Evolutionary conservation across 1,140 invertebrate species (phyloP), one percentile per base, ranked within the genome.

Genomic region (Drosophila sp.): DNA sequence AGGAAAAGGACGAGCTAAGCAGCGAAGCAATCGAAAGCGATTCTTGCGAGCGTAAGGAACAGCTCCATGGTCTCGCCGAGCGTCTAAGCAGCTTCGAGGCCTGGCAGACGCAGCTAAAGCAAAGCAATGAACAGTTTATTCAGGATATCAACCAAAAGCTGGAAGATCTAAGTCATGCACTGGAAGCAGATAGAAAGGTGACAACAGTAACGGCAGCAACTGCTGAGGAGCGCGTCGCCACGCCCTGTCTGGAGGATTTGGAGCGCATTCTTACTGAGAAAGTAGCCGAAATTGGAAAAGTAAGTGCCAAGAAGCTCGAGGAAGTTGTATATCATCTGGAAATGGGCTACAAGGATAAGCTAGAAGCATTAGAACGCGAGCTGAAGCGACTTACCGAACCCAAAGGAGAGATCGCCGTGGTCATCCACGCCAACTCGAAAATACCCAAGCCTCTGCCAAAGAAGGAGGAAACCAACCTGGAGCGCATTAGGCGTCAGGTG

Each of bases 261-360:
- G 87, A 91, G 14, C 78, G 81, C 6, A 80, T 91, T 1, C 76
- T 91, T 1, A 79, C 57, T 16, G 74, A 90, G 40, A 91, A 90
- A 46, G 75, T 91, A 0, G 62, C 79, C 2, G 90, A 91, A 58
- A 91, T 91, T 29, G 81, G 87, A 5, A 87, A 87, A 38, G 54
- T 67, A 21, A 91, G 84, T 18, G 71, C 65, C 7, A 62, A 73
- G 11, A 91, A 84, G 34, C 66, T 91, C 2, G 87, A 91, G 14
- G 76, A 90, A 27, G 81, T 91, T 7, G 80, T 91, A 1, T 58
- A 69, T 4, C 89, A 86, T 11, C 51, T 91, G 27, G 87, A 91
- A 59, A 54, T 62, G 38, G 75, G 76, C 11, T 91, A 91, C 32
- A 90, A 83, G 13, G 84, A 87, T 4, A 91, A 91, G 11, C 45